Evolutionary conservation across 2,797 vertebrate genomes (phyloP).

Genomic region (Lates japonicus): DNA sequence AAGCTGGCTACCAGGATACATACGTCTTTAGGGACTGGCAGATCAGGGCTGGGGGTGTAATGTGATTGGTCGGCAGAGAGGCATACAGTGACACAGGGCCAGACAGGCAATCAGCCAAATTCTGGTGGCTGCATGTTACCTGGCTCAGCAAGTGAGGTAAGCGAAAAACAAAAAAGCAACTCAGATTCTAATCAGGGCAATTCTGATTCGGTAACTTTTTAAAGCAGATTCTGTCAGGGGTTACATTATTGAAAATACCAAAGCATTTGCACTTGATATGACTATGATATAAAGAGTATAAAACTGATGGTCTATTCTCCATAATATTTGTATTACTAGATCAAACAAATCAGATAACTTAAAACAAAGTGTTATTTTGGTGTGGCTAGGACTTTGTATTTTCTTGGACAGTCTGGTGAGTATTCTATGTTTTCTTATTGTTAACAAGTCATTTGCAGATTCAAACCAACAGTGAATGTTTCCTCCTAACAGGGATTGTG

Average conservation of each 20-base stretch:
- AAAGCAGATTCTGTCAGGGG: neutral
- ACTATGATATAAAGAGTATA: neutral
- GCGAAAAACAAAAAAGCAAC: conserved; percentile 66
- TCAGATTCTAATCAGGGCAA: neutral
- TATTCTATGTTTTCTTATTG: neutral
- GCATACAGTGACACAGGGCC: conserved; percentile 72
- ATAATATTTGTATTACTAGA: neutral
- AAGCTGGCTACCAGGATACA: conserved; percentile 58
- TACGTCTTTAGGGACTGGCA: conserved; percentile 65
- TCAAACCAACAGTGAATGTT: conserved; percentile 1
- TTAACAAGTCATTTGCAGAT: conserved; percentile 7
- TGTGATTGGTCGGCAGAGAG: conserved; percentile 59
- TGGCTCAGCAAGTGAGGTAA: no score
- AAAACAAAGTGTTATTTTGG: neutral
- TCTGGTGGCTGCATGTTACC: no score
- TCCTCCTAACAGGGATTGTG: neutral
- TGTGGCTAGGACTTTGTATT: neutral
- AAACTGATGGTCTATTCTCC: neutral
- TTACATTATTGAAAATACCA: neutral
- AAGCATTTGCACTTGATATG: neutral
- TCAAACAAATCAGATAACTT: neutral
- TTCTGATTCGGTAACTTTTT: neutral
- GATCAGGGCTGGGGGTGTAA: conserved; percentile 60
- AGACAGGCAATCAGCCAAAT: conserved; percentile 74
- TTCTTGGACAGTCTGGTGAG: neutral